Evolutionary conservation across 2,113 vertebrate genomes (phyloP).

Genomic region (Lonchura striata): DNA sequence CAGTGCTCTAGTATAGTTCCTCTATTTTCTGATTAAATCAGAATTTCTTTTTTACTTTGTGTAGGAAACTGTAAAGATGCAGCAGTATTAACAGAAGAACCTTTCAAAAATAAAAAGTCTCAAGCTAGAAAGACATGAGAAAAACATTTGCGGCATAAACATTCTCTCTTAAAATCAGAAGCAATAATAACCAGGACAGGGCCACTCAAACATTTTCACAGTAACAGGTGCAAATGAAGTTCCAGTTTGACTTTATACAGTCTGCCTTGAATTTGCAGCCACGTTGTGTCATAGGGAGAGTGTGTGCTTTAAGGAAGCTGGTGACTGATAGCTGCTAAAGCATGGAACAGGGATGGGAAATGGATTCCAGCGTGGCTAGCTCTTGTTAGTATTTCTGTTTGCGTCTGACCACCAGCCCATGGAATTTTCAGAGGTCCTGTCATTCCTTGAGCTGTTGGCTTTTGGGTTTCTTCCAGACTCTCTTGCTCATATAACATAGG

Average conservation of each 20-base stretch:
- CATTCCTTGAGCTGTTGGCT: slow-evolving; percentile 39
- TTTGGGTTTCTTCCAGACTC: slow-evolving; percentile 56
- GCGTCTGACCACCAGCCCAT: slow-evolving; percentile 50
- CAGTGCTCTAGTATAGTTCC: slow-evolving; percentile 22
- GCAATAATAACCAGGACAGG: neutral
- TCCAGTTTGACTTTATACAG: neutral
- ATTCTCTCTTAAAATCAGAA: slow-evolving; percentile 57
- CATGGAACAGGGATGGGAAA: neutral
- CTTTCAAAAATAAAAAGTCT: slow-evolving; percentile 22
- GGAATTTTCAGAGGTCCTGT: slow-evolving; percentile 63
- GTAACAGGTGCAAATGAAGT: slow-evolving; percentile 73
- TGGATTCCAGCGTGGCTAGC: neutral
- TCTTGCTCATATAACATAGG: neutral
- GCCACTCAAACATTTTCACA: slow-evolving; percentile 19
- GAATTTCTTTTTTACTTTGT: slow-evolving; percentile 17
- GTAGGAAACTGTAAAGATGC: slow-evolving; percentile 6
- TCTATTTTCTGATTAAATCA: slow-evolving; percentile 57
- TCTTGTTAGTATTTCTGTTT: slow-evolving; percentile 58
- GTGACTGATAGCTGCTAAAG: slow-evolving; percentile 4
- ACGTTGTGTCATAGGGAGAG: neutral
- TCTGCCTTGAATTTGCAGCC: slow-evolving; percentile 44
- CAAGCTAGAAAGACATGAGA: neutral
- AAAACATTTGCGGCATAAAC: slow-evolving; percentile 37
- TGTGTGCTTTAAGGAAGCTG: slow-evolving; percentile 7
- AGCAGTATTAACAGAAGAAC: neutral